Base-by-base conservation (phyloP, 37 sponge, comb jelly and placozoan species). In the Ianthella basta region DNA sequence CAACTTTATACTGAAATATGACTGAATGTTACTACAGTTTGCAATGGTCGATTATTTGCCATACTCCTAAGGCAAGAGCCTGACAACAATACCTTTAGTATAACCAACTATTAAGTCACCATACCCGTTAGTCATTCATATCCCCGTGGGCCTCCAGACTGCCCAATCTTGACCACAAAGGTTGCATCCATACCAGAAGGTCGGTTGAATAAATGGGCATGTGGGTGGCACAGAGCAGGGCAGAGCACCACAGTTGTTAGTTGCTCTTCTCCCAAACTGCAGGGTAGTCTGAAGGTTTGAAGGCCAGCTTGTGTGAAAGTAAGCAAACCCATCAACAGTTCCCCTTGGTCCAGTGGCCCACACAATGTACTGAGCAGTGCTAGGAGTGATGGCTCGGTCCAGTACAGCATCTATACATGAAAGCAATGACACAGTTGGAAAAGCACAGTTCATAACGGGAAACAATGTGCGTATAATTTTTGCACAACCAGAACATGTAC, bases 121-220 rank as follows among this genome's bases (percentile, higher is more conserved):
- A 14, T 39, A 91, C 89, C 92, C 32, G 92, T 91, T 78, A 88
- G 88, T 25, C 67, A 82, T 60, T 65, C 44, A 56, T 85, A 91
- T 32, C 92, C 92, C 30, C 89, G 72, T 13, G 56, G 50, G n/a
- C 53, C 84, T 29, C 89, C 92, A 23, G 89, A 73, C 4, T 81
- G 86, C 4, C 92, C 92, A 54, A 91, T 91, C n/a, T 25, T 29
- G 0, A 83, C 89, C 18, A 41, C 39, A 56, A 91, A 88, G 6
- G 77, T 82, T 5, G 70, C 33, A 23, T 70, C 25, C 37, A 39
- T 50, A 36, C 40, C 23, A 32, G 12, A 75, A 40, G 44, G 37
- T 36, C 44, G 6, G 23, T 24, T 75, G 44, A 1, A 2, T 20
- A 32, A 13, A 50, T 0, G 78, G 78, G 40, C 78, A 75, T 24